Conservation (phyloP, 2,113 vertebrate genomes). For the Hucho hucho region DNA sequence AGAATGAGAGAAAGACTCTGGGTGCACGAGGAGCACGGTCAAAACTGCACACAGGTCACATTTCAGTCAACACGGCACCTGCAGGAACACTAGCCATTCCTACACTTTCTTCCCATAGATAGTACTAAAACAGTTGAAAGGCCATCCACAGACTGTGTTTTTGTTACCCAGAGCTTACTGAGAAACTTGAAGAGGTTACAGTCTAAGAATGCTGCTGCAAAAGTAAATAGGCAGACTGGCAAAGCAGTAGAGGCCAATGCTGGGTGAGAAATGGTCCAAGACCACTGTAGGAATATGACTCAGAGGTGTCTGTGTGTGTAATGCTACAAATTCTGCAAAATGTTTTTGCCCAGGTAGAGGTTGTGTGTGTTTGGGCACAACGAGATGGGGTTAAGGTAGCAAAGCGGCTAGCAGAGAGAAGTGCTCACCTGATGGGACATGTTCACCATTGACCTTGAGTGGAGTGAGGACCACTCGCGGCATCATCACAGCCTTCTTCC, state of each 20-base stretch:
- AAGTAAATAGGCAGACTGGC: not conserved
- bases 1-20: too few species aligned
- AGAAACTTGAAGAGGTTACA: not conserved
- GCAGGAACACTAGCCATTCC: too few species aligned
- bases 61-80: too few species aligned
- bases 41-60: too few species aligned
- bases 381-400: constrained; percentile 42
- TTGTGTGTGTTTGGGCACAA: constrained; percentile 4
- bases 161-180: too few species aligned
- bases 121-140: too few species aligned
- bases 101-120: too few species aligned
- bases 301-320: too few species aligned
- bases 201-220: not conserved
- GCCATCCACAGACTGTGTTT: not conserved
- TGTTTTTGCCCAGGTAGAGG: not conserved
- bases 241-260: not conserved
- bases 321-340: not conserved
- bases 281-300: too few species aligned
- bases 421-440: constrained; percentile 85
- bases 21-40: too few species aligned
- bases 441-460: constrained; percentile 96
- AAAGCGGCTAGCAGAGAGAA: constrained; percentile 36
- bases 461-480: constrained; percentile 96
- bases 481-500: constrained; percentile 96
- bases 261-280: not conserved